Percentiles rank a stretch among this genome's conserved stretches.
phyloP scores from a whole-genome alignment of 2,797 vertebrate genomes.

The Phaenicophaeus curvirostris region DNA sequence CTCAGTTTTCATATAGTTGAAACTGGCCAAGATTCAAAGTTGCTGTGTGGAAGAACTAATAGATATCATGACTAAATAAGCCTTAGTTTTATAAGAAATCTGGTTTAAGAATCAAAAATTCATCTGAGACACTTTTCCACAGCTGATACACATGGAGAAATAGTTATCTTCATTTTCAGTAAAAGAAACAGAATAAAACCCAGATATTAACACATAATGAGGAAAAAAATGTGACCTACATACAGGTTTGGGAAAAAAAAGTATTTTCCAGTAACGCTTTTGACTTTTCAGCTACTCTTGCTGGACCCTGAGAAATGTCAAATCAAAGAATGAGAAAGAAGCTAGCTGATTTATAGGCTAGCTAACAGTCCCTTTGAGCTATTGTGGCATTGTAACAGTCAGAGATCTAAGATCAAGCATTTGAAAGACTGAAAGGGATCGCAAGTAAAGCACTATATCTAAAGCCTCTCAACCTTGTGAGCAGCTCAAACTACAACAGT shows the following conservation, averaged over 20 bases:
- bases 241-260: background rate
- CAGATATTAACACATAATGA: background rate
- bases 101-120: background rate
- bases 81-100: background rate
- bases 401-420: slow-evolving; percentile 40
- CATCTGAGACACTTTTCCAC: background rate
- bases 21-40: background rate
- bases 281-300: background rate
- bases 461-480: background rate
- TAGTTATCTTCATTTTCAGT: background rate
- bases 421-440: slow-evolving; percentile 23
- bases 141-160: background rate
- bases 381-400: background rate
- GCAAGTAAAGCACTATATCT: background rate
- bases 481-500: background rate
- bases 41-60: background rate
- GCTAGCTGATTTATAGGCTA: background rate
- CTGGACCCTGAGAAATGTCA: background rate
- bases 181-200: background rate
- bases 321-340: slow-evolving; percentile 29
- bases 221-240: background rate
- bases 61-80: background rate
- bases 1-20: background rate
- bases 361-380: slow-evolving; percentile 18
- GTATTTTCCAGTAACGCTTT: background rate